A percentile compares a stretch with the other conserved stretches of the same genome.
phyloP scores from a whole-genome alignment of 1,140 invertebrate genomes.

The Papilio polytes region DNA sequence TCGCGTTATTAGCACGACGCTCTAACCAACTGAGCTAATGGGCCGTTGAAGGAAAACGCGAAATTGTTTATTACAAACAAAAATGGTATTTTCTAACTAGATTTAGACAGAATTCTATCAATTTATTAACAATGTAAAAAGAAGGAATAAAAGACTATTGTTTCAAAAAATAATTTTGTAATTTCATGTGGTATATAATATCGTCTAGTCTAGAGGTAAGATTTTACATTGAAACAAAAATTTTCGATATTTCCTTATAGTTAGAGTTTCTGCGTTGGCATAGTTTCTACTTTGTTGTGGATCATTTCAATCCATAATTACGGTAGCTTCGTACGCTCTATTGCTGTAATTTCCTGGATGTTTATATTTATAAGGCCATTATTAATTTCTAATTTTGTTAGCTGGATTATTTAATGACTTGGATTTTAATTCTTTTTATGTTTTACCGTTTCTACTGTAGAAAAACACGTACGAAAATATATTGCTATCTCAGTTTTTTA shows the following conservation, averaged over 20 bases:
- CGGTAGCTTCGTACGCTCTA: conserved; percentile 16
- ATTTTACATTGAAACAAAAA: background rate
- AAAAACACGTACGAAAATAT: background rate
- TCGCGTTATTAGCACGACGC: conserved; percentile 44
- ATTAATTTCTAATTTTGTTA: conserved; percentile 4
- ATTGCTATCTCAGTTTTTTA: conserved; percentile 5
- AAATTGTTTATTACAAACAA: background rate
- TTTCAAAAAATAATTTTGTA: background rate
- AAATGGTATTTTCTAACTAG: no score
- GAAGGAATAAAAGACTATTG: no score
- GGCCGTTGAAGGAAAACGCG: background rate
- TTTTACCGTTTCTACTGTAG: no score
- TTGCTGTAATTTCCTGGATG: conserved; percentile 30
- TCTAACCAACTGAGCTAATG: conserved; percentile 44
- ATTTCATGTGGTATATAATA: background rate
- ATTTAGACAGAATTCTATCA: no score
- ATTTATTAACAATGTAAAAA: no score
- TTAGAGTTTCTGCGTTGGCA: background rate
- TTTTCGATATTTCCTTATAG: background rate
- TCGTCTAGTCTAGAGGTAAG: no score
- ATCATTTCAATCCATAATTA: conserved; percentile 4
- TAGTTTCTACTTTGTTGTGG: conserved; percentile 30
- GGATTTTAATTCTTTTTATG: conserved; percentile 17
- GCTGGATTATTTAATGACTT: background rate
- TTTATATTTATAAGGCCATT: conserved; percentile 23